Percentiles rank a stretch among this genome's conserved stretches.
phyloP scores from a whole-genome alignment of 2,888 invertebrate genomes.

The Caenorhabditis sp. region DNA sequence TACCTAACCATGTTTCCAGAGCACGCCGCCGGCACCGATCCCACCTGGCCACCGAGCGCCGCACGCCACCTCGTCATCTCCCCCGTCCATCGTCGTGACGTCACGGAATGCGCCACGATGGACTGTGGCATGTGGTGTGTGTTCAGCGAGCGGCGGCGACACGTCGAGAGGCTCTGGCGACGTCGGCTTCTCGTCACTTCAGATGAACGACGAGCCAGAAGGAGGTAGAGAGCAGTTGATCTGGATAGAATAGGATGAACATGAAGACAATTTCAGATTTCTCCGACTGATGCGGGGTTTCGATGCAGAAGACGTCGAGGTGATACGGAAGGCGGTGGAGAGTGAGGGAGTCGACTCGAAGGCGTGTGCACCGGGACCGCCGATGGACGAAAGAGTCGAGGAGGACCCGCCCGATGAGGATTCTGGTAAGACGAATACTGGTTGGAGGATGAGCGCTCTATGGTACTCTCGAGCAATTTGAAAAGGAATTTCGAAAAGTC shows the following conservation, averaged over 20 bases:
- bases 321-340: conserved; percentile 79
- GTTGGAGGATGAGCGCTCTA: too few species aligned
- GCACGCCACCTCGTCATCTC: neutral
- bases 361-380: conserved; percentile 82
- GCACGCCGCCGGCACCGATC: neutral
- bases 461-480: too few species aligned
- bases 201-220: conserved; percentile 79
- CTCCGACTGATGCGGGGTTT: conserved; percentile 82
- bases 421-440: too few species aligned
- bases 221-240: conserved; percentile 63
- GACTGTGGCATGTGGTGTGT: conserved; percentile 81
- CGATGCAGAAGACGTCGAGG: conserved; percentile 82
- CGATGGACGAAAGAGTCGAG: conserved; percentile 81
- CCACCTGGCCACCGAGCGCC: neutral
- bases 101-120: conserved; percentile 73
- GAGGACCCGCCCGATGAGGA: conserved; percentile 77
- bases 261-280: conserved; percentile 69
- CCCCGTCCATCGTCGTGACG: too few species aligned
- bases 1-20: neutral
- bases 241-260: too few species aligned
- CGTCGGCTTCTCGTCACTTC: conserved; percentile 76
- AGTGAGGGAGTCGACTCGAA: conserved; percentile 73
- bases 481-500: too few species aligned
- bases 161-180: conserved; percentile 78
- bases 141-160: conserved; percentile 80